phyloP scores from a whole-genome alignment of 2,113 vertebrate genomes.

The Chaetorhynchus papuensis region DNA sequence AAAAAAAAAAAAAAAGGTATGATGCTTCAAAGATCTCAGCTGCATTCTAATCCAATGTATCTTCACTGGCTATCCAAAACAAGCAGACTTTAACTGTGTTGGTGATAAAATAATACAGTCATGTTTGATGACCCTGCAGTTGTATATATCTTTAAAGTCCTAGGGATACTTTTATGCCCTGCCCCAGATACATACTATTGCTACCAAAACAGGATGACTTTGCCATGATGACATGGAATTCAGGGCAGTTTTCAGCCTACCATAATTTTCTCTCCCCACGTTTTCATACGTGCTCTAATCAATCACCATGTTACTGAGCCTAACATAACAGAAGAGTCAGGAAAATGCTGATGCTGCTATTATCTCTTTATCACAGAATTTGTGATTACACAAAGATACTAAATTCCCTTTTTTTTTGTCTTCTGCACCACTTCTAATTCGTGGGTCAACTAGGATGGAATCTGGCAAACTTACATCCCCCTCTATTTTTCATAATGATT shows the following conservation, averaged over 20 bases:
- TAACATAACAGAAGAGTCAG: background rate
- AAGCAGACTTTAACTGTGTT: background rate
- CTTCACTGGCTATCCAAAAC: background rate
- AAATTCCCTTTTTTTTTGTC: background rate
- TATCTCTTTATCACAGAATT: background rate
- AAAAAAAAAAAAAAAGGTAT: background rate
- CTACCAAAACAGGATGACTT: background rate
- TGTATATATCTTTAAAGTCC: background rate
- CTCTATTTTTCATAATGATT: background rate
- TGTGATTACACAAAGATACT: background rate
- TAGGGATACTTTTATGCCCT: background rate
- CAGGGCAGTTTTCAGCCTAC: background rate
- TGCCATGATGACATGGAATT: background rate
- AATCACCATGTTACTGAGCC: background rate
- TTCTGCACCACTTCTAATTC: background rate
- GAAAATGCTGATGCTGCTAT: background rate
- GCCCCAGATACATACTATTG: background rate
- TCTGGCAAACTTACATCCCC: background rate
- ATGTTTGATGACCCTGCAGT: background rate
- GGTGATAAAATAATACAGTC: background rate
- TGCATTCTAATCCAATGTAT: background rate
- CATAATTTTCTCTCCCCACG: background rate
- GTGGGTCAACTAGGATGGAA: background rate
- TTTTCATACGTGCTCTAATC: background rate
- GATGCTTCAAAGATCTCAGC: background rate